Evolutionary conservation across 2,113 vertebrate species (phyloP).

Genomic region (Scortum barcoo): DNA sequence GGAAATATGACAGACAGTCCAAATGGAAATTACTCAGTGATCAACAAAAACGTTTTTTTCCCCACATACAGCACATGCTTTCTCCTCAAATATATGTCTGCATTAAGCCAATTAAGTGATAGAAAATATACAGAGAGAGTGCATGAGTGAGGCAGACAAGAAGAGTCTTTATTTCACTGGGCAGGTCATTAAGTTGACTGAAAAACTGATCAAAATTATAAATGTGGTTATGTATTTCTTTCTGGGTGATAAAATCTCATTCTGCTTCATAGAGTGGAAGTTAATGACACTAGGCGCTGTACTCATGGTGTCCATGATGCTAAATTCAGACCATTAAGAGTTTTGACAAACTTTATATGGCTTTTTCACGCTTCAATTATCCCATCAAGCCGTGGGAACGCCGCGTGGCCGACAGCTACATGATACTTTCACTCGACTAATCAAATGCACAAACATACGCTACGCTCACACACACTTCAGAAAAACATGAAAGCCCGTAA

Average conservation of each 20-base stretch:
- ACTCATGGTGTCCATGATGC: constrained; percentile 42
- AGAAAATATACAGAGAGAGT: constrained; percentile 2
- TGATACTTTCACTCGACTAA: constrained; percentile 48
- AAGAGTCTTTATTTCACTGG: constrained; percentile 25
- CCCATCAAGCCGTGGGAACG: constrained; percentile 63
- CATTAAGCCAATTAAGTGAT: constrained; percentile 14
- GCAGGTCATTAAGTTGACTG: constrained; percentile 46
- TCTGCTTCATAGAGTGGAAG: constrained; percentile 33
- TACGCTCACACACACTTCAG: constrained; percentile 45
- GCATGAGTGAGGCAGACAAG: neutral
- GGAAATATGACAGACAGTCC: neutral
- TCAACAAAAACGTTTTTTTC: neutral
- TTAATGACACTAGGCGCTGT: constrained; percentile 61
- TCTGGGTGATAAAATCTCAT: constrained; percentile 50
- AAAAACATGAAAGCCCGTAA: constrained; percentile 54
- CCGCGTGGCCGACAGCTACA: constrained; percentile 52
- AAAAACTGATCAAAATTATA: constrained; percentile 38
- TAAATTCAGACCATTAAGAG: constrained; percentile 58
- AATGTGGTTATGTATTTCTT: constrained; percentile 30
- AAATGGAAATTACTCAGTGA: neutral
- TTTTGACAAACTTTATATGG: constrained; percentile 73
- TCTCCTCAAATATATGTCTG: constrained; percentile 12
- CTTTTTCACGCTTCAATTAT: constrained; percentile 76
- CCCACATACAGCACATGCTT: neutral
- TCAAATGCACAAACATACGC: constrained; percentile 58